Conservation (phyloP, 2,113 vertebrate species). For the Platysteira castanea region DNA sequence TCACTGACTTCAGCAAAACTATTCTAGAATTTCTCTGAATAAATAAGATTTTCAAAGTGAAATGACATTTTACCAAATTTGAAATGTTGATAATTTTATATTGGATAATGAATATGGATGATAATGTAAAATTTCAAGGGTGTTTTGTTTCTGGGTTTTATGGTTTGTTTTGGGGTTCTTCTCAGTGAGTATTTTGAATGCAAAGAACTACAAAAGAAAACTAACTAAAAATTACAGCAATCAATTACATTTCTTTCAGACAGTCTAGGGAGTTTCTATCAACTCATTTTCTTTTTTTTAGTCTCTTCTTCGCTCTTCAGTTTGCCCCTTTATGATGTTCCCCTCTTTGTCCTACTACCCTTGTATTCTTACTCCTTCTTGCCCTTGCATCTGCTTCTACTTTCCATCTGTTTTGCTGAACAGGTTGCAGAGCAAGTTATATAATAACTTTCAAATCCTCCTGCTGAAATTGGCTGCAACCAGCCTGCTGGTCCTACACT, state of each 20-base stretch:
- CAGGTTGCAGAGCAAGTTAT: conserved; percentile 41
- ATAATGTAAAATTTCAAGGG: not conserved
- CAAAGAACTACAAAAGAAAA: not conserved
- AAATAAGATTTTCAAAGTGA: not conserved
- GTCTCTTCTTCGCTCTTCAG: not conserved
- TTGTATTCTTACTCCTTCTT: not conserved
- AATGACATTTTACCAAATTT: not conserved
- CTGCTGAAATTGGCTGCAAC: not conserved
- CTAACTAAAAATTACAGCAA: not conserved
- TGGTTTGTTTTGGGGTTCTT: not conserved
- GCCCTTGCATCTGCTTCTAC: not conserved
- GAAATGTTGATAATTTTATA: not conserved
- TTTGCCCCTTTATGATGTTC: not conserved
- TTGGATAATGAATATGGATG: not conserved
- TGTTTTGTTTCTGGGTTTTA: not conserved
- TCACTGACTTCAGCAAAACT: not conserved
- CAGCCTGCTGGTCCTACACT: not conserved
- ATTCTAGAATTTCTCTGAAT: not conserved
- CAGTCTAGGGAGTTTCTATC: not conserved
- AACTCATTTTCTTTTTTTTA: not conserved
- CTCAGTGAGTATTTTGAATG: not conserved
- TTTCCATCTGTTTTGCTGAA: conserved; percentile 19
- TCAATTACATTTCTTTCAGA: not conserved
- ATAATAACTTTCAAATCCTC: not conserved
- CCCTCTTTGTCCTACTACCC: not conserved